Conservation (phyloP, 2,113 vertebrate genomes). For the Chrysochloris asiatica region DNA sequence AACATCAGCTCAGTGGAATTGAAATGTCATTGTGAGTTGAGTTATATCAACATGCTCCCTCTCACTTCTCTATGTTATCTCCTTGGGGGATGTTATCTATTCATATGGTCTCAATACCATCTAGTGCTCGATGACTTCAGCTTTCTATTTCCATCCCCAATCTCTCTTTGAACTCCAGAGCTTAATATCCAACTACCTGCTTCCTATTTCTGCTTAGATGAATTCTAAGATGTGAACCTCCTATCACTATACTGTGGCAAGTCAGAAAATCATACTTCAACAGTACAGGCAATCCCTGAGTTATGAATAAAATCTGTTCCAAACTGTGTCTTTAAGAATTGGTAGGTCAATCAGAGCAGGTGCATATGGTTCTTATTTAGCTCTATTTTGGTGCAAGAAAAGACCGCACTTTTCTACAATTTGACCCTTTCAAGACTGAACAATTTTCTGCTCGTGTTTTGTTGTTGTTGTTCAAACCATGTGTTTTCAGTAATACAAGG, state of each 20-base stretch:
- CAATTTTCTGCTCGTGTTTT: neutral
- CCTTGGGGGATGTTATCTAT: neutral
- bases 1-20: neutral
- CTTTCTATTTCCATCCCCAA: neutral
- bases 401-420: no score
- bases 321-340: neutral
- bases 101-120: neutral
- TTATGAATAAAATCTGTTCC: neutral
- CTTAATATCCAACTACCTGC: neutral
- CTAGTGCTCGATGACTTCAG: neutral
- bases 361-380: neutral
- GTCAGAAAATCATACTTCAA: neutral
- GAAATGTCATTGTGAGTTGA: neutral
- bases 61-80: neutral
- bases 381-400: neutral
- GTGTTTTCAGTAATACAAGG: neutral
- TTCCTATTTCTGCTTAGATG: neutral
- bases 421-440: neutral
- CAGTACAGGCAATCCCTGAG: neutral
- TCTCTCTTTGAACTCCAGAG: constrained; percentile 26
- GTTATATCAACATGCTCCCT: neutral
- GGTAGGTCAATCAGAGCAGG: neutral
- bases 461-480: neutral
- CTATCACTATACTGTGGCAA: neutral
- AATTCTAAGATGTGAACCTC: neutral